A percentile compares a stretch with the other conserved stretches of the same genome.
phyloP scores from a whole-genome alignment of 2,888 invertebrate species.

The Drosophila meridionalis region DNA sequence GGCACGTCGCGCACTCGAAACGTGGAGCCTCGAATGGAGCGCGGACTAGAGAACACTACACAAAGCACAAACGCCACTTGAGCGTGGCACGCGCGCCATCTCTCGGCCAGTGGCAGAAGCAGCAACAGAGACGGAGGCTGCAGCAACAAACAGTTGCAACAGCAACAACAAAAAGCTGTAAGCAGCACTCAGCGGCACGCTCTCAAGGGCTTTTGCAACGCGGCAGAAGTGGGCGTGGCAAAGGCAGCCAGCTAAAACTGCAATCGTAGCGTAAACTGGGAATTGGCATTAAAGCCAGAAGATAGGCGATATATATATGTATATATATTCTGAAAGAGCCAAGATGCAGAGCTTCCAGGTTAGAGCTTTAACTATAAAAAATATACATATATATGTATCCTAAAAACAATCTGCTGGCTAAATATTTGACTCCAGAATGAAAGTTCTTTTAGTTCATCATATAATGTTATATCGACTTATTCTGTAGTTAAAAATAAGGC shows the following conservation, averaged over 20 bases:
- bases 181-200: conserved; percentile 77
- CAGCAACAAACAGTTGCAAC: conserved; percentile 33
- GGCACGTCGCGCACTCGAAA: conserved; percentile 72
- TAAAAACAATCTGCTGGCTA: neutral
- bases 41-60: conserved; percentile 46
- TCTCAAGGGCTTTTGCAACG: conserved; percentile 54
- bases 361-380: too few species aligned
- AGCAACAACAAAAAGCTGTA: conserved; percentile 54
- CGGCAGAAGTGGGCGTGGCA: conserved; percentile 5
- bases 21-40: conserved; percentile 26
- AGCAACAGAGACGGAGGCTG: conserved; percentile 3
- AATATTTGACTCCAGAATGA: neutral
- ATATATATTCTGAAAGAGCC: too few species aligned
- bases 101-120: conserved; percentile 5
- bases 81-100: conserved; percentile 47
- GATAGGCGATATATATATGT: neutral
- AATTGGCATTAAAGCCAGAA: conserved; percentile 1
- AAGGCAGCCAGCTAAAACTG: conserved; percentile 68
- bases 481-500: too few species aligned
- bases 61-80: conserved; percentile 67
- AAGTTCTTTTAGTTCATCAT: neutral
- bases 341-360: too few species aligned
- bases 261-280: conserved; percentile 53
- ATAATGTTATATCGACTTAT: neutral
- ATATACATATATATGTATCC: neutral